Evolutionary conservation across 2,797 vertebrate species (phyloP), one percentile per base, ranked within the genome.

Genomic region (Liparis tanakae): DNA sequence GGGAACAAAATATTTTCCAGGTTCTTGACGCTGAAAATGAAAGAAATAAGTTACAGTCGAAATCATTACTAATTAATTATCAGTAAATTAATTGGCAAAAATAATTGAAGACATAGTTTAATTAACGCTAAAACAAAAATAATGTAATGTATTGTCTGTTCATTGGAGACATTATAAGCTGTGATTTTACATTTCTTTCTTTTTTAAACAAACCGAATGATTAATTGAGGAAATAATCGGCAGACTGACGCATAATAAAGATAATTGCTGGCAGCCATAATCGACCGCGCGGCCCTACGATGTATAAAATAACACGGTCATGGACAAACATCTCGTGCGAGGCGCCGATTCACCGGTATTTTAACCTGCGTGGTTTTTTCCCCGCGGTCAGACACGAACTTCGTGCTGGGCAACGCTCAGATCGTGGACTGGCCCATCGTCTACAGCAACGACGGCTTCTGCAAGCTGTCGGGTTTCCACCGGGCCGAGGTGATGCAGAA

Each of bases 401-500:
- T 99, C 85, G 97, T 98, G 70, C 89, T 99, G 95, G 97, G 97
- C 55, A 99, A 98, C 76, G 97, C 97, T 75, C 97, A 99, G 94
- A 98, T 99, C 64, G 97, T 99, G 83, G 97, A 98, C 92, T 99
- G 97, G 97, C 97, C 97, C 1, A 96, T 99, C 67, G 97, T 99
- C 80, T 99, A 99, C 93, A 99, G 97, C 94, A 99, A 99, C 9
- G 97, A 98, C 72, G 97, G 97, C 82, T 99, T 99, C 94, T 99
- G 97, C 93, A 98, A 97, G 81, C 92, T 99, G 61, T 97, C 97
- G 3, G 97, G 97, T 61, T 99, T 96, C 86, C 97, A 99, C 87
- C 95, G 97, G 79, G 97, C 97, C 6, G 97, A 99, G 93, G 97
- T 99, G 90, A 99, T 99, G 97, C 97, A 99, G 87, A 98, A 96